Evolutionary conservation across 2,797 vertebrate genomes (phyloP).

Genomic region (Acipenser transmontanus): DNA sequence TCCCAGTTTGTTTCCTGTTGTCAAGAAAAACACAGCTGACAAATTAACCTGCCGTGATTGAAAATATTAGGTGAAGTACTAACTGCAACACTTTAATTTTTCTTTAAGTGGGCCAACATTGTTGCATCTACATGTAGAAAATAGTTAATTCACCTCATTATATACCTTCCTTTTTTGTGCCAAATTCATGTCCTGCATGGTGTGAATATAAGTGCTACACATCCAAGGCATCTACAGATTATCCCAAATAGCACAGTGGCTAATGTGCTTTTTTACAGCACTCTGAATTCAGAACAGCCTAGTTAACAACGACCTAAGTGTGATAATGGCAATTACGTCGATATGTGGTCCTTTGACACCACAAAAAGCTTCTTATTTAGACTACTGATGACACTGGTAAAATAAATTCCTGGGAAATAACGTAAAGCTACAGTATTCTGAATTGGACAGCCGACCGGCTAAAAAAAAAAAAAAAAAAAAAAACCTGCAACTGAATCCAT

Average conservation of each 20-base stretch:
- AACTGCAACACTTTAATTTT: conserved; percentile 51
- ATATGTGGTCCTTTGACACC: conserved; percentile 32
- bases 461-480: conserved; percentile 16
- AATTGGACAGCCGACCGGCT: neutral
- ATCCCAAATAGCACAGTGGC: conserved; percentile 49
- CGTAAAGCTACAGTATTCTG: conserved; percentile 13
- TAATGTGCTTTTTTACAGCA: conserved; percentile 48
- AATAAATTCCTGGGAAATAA: conserved; percentile 44
- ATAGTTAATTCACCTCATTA: conserved; percentile 35
- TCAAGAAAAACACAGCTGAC: conserved; percentile 67
- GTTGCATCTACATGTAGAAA: conserved; percentile 39
- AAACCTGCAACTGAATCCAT: neutral
- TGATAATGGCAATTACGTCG: conserved; percentile 50
- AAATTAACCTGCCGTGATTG: conserved; percentile 67
- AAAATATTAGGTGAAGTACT: conserved; percentile 79
- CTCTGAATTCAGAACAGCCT: conserved; percentile 49
- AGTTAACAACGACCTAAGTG: conserved; percentile 61
- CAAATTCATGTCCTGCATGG: conserved; percentile 33
- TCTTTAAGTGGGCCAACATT: conserved; percentile 53
- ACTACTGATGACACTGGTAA: conserved; percentile 41
- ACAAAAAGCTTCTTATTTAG: conserved; percentile 40
- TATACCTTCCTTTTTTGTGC: conserved; percentile 36
- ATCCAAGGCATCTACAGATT: conserved; percentile 49
- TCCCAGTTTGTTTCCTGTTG: conserved; percentile 58
- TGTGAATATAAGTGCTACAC: conserved; percentile 39